Base-by-base conservation (phyloP, 2,797 vertebrate genomes). In the Pagetopsis macropterus region DNA sequence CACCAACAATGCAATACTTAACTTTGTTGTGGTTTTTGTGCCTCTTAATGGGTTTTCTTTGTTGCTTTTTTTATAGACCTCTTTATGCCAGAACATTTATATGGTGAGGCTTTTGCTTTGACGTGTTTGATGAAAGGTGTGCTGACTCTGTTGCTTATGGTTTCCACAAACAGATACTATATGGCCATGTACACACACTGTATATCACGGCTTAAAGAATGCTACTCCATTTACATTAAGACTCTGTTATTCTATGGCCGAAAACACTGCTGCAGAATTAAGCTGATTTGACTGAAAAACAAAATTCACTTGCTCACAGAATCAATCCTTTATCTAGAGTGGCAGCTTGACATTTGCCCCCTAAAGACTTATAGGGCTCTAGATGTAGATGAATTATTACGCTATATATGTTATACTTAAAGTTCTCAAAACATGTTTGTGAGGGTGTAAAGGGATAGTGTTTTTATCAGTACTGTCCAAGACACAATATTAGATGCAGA, bases 271-370 rank as follows among this genome's bases (percentile, higher is more conserved):
- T 57, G 69, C 54, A 69, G 73, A 68, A 83, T 77, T 86, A 86
- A 85, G 72, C 69, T 79, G 81, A 69, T 88, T 81, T 82, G 43
- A 86, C 41, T 61, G 31, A 69, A 72, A 81, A 81, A 70, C 72
- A 82, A 72, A 64, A 72, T 82, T 79, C 41, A 55, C 54, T 67
- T 51, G 40, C 33, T 27, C 10, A 31, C 37, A 64, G 63, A 37
- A 44, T 70, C 75, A 76, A 61, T 73, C 72, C 66, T 75, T 40
- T n/a, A 23, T 43, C 6, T 40, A 17, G 4, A 23, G 23, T 21
- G 40, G 31, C 78, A 72, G 82, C 66, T 83, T 84, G 78, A 70
- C 51, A 40, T 59, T n/a, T 74, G 63, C 75, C 60, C 84, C 61
- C 71, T 84, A 77, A 84, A 70, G 62, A 84, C 76, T 76, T 80